phyloP scores from a whole-genome alignment of 1,140 invertebrate genomes.

The Drosophila lini region DNA sequence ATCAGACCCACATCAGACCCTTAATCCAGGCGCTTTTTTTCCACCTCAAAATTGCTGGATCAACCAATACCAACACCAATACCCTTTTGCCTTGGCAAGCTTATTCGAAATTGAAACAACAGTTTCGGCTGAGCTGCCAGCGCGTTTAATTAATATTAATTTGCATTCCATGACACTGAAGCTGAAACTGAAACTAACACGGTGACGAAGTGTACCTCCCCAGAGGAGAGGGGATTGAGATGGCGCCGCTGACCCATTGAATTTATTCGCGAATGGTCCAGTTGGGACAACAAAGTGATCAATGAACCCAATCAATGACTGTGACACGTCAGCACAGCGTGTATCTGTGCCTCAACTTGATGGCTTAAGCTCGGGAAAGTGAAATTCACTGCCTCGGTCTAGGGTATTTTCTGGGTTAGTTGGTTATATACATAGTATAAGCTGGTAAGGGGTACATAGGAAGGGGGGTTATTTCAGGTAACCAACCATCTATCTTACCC shows the following conservation, averaged over 20 bases:
- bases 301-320: slow-evolving; percentile 51
- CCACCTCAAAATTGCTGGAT: slow-evolving; percentile 3
- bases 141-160: slow-evolving; percentile 77
- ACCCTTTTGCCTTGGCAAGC: slow-evolving; percentile 13
- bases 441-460: neutral
- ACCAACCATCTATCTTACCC: neutral
- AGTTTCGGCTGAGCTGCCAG: slow-evolving; percentile 18
- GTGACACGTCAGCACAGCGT: slow-evolving; percentile 58
- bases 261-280: slow-evolving; percentile 35
- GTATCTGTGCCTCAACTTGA: neutral
- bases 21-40: slow-evolving; percentile 27
- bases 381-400: neutral
- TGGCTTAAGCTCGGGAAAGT: slow-evolving; percentile 13
- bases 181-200: slow-evolving; percentile 25
- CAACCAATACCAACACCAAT: neutral
- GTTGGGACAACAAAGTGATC: slow-evolving; percentile 64
- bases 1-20: slow-evolving; percentile 15
- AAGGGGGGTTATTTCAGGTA: too few species aligned
- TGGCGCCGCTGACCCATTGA: slow-evolving; percentile 11
- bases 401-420: neutral
- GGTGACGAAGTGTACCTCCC: slow-evolving; percentile 33
- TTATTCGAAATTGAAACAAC: slow-evolving; percentile 55
- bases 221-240: slow-evolving; percentile 1
- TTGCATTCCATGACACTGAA: slow-evolving; percentile 59
- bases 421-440: neutral